Conservation (phyloP, 2,797 vertebrate genomes). For the Loriculus beryllinus region DNA sequence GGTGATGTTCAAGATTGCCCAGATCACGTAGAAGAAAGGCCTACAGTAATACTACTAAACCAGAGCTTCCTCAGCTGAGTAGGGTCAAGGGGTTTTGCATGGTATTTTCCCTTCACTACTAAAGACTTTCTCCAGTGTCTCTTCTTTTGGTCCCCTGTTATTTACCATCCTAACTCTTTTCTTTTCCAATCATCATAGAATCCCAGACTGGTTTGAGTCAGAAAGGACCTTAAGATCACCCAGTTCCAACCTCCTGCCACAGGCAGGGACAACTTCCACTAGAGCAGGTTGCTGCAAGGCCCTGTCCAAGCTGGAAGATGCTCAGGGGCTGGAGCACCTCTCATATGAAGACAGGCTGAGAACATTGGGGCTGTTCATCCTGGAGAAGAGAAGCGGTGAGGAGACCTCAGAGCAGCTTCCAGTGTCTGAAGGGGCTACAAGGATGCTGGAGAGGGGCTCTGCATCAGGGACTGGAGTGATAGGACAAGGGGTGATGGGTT, state of each 20-base stretch:
- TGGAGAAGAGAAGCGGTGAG: neutral
- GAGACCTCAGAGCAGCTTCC: neutral
- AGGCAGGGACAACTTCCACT: neutral
- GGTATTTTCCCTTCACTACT: neutral
- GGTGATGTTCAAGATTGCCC: neutral
- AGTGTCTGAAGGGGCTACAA: neutral
- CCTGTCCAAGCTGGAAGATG: neutral
- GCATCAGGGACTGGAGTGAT: neutral
- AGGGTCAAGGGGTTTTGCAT: neutral
- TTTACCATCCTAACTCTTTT: neutral
- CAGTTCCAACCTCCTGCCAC: neutral
- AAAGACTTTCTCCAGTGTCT: neutral
- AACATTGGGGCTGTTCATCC: neutral
- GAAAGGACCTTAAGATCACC: neutral
- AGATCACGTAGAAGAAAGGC: fast-evolving
- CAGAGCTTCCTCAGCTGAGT: neutral
- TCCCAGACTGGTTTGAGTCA: neutral
- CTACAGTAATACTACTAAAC: neutral
- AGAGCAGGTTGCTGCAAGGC: neutral
- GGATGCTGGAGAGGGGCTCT: neutral
- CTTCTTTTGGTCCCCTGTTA: neutral
- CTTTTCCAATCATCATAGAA: neutral
- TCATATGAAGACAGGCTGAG: neutral
- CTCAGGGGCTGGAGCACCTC: neutral
- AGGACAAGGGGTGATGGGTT: neutral